These are phyloP conservation scores for Gnathonemus echidnorhynchus DNA, from an alignment of 2,113 vertebrate species.

Conservation along the genomic window DNA sequence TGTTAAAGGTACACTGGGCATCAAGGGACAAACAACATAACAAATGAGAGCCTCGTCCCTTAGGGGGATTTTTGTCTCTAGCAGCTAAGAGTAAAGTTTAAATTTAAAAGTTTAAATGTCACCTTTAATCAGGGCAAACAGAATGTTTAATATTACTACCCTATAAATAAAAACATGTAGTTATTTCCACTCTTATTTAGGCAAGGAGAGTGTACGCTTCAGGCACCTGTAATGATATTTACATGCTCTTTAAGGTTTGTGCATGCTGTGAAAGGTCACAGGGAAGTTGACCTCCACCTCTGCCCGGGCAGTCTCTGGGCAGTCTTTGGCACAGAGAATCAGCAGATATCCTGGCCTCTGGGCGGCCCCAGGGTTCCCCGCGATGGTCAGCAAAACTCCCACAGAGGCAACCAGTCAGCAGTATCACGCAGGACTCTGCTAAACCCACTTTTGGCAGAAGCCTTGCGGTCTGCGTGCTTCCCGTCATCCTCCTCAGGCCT, in stretches of 20 bases:
- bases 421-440: not conserved
- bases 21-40: not conserved
- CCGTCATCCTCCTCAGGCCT: conserved; percentile 87
- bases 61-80: not conserved
- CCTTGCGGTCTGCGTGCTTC: conserved; percentile 41
- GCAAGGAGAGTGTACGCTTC: not conserved
- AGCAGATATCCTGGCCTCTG: conserved; percentile 84
- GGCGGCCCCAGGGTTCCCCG: conserved; percentile 65
- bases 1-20: not conserved
- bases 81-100: not conserved
- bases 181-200: not conserved
- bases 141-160: not conserved
- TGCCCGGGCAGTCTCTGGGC: conserved; percentile 76
- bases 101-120: not conserved
- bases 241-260: conserved; percentile 61
- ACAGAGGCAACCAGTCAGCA: not conserved
- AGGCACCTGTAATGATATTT: not conserved
- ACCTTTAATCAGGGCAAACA: not conserved
- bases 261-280: conserved; percentile 90
- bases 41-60: not conserved
- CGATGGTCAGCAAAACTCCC: conserved; percentile 86
- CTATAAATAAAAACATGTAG: not conserved
- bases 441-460: not conserved
- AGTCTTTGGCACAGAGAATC: conserved; percentile 83
- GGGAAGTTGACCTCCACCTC: conserved; percentile 86